A percentile compares a stretch with the other conserved stretches of the same genome.
These are phyloP conservation scores for Triplophysa siluroides DNA, from an alignment of 2,113 vertebrate genomes.

Conservation along the genomic window DNA sequence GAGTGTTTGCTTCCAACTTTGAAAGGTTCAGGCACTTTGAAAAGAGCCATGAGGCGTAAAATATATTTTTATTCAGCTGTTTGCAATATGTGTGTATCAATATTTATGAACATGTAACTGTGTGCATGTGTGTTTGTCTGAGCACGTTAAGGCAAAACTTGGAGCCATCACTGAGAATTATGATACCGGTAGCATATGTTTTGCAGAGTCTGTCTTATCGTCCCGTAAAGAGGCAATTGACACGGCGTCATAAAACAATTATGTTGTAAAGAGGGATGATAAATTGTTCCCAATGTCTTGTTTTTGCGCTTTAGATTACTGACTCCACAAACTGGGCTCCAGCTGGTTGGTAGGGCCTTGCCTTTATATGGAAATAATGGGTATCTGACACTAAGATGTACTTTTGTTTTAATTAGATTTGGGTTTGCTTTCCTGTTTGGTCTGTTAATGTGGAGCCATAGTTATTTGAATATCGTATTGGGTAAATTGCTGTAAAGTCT, in stretches of 20 bases:
- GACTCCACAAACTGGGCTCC: constrained; percentile 6
- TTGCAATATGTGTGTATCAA: background rate
- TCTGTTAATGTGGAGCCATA: constrained; percentile 18
- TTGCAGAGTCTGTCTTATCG: constrained; percentile 57
- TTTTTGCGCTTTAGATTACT: constrained; percentile 28
- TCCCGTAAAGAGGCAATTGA: constrained; percentile 53
- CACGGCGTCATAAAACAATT: constrained; percentile 57
- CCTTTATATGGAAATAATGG: constrained; percentile 10
- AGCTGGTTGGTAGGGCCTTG: background rate
- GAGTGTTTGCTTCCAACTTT: constrained; percentile 21
- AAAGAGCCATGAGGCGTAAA: background rate
- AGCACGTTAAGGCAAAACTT: constrained; percentile 34
- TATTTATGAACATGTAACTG: background rate
- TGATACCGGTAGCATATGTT: constrained; percentile 63
- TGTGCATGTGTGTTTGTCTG: constrained; percentile 6
- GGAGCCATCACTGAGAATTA: constrained; percentile 59
- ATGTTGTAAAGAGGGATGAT: constrained; percentile 39
- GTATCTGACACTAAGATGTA: background rate
- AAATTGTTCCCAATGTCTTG: constrained; percentile 35
- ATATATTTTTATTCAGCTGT: background rate
- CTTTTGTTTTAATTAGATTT: constrained; percentile 22
- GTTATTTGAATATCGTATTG: background rate
- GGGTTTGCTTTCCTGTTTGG: constrained; percentile 16
- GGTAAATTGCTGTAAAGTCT: constrained; percentile 25
- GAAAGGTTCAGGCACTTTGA: constrained; percentile 24